Evolutionary conservation across 2,888 invertebrate species (phyloP).

Genomic region (Toxonevra muliebris): DNA sequence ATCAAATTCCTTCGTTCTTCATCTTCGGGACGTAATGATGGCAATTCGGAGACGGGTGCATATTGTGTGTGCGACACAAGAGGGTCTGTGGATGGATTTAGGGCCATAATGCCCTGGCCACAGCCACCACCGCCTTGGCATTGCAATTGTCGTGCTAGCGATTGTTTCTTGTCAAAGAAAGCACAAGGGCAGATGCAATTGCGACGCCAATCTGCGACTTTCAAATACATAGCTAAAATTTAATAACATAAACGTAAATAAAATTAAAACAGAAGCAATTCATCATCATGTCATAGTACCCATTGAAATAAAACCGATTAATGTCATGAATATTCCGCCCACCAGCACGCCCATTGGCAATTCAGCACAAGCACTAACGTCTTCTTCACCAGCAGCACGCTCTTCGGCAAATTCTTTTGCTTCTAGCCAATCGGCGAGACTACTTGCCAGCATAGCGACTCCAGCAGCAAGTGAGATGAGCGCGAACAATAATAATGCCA

Average conservation of each 20-base stretch:
- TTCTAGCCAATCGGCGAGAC: conserved; percentile 71
- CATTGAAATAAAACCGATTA: conserved; percentile 71
- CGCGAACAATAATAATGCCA: conserved; percentile 50
- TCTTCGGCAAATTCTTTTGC: conserved; percentile 45
- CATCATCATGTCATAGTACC: conserved; percentile 62
- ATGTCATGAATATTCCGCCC: conserved; percentile 72
- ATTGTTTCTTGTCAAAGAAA: conserved; percentile 55
- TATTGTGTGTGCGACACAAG: conserved; percentile 78
- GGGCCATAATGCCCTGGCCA: conserved; percentile 69
- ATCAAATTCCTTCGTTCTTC: conserved; percentile 78
- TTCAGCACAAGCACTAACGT: conserved; percentile 44
- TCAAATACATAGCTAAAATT: conserved; percentile 57
- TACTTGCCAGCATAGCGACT: conserved; percentile 72
- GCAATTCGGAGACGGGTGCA: conserved; percentile 78
- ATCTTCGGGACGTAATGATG: conserved; percentile 68
- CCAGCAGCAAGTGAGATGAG: conserved; percentile 58
- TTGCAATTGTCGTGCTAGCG: conserved; percentile 56
- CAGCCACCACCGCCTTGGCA: conserved; percentile 59
- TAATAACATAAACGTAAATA: neutral
- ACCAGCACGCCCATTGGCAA: conserved; percentile 69
- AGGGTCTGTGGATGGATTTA: conserved; percentile 80
- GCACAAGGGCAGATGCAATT: conserved; percentile 56
- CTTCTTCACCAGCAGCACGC: too few relatives aligned
- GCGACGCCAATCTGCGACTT: conserved; percentile 57
- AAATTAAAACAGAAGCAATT: conserved; percentile 9